These are phyloP conservation scores for Percopsis transmontana DNA, from an alignment of 2,113 vertebrate species.

Conservation along the genomic window DNA sequence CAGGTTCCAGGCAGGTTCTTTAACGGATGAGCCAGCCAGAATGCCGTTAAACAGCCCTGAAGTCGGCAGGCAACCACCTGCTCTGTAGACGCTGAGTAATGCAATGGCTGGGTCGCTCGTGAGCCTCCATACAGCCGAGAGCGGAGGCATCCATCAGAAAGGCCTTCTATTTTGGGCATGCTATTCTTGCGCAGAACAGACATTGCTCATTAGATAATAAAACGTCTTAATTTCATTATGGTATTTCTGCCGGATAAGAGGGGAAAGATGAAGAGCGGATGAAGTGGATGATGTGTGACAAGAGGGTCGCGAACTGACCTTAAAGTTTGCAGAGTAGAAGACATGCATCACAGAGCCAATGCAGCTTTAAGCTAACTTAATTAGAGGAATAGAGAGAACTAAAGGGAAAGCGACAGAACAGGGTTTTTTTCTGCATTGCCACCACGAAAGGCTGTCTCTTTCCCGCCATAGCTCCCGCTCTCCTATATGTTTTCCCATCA, in stretches of 20 bases:
- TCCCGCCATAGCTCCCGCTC: not conserved
- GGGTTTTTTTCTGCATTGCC: not conserved
- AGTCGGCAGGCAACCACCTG: not conserved
- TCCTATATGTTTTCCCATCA: not conserved
- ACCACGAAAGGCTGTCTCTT: not conserved
- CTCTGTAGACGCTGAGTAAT: not conserved
- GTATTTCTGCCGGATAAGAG: slow-evolving; percentile 23
- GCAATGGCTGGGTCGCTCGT: not conserved
- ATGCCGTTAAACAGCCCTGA: slow-evolving; percentile 10
- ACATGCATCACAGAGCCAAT: slow-evolving; percentile 21
- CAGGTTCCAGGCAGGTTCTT: not conserved
- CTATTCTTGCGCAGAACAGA: slow-evolving; percentile 4
- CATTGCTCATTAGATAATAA: slow-evolving; percentile 15
- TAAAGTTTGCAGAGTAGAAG: slow-evolving; percentile 4
- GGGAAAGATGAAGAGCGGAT: slow-evolving; percentile 14
- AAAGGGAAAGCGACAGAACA: not conserved
- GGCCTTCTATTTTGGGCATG: slow-evolving; percentile 3
- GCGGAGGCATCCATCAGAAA: slow-evolving; percentile 6
- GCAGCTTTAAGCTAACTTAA: slow-evolving; percentile 31
- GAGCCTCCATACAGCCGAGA: not conserved
- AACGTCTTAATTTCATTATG: slow-evolving; percentile 16
- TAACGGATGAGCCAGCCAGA: not conserved
- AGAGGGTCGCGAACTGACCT: slow-evolving; percentile 24
- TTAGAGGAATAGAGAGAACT: slow-evolving; percentile 8
- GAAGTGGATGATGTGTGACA: slow-evolving; percentile 9